Percentiles rank a stretch among this genome's conserved stretches.
These are phyloP conservation scores for Microtus pennsylvanicus DNA, from an alignment of 2,113 vertebrate species.

Conservation along the genomic window DNA sequence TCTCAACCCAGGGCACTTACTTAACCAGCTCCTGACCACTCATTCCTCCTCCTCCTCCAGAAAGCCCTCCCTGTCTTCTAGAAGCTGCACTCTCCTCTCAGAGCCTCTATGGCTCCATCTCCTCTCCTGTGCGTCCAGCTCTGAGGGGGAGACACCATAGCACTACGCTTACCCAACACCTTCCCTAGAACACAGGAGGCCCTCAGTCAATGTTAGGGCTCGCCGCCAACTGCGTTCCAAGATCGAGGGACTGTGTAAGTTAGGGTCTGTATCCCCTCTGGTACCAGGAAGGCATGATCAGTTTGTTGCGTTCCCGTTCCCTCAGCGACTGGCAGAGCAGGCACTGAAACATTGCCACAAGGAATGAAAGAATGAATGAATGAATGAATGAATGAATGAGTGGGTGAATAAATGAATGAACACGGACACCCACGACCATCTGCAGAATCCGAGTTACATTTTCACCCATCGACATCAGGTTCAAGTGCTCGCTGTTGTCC, in stretches of 20 bases:
- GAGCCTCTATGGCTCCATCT: too few relatives aligned
- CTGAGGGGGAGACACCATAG: background rate
- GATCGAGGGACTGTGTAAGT: background rate
- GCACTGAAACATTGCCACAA: background rate
- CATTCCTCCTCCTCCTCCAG: background rate
- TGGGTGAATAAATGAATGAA: background rate
- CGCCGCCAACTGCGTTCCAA: fast-evolving
- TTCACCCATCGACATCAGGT: background rate
- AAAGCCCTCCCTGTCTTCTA: conserved; percentile 6
- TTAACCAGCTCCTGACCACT: background rate
- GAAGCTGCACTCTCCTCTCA: background rate
- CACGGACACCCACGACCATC: background rate
- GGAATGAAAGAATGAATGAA: background rate
- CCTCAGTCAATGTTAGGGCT: fast-evolving
- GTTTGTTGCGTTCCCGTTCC: background rate
- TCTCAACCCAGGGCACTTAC: background rate
- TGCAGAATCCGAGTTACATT: background rate
- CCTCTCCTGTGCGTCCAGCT: background rate
- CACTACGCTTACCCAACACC: background rate
- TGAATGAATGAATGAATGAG: background rate
- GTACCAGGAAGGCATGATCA: background rate
- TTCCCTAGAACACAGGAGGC: background rate
- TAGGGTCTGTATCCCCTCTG: background rate
- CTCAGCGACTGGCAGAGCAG: background rate
- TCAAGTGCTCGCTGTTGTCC: background rate